These are phyloP conservation scores for Ormyrus rosae DNA, from an alignment of 2,888 invertebrate genomes.

Conservation along the genomic window DNA sequence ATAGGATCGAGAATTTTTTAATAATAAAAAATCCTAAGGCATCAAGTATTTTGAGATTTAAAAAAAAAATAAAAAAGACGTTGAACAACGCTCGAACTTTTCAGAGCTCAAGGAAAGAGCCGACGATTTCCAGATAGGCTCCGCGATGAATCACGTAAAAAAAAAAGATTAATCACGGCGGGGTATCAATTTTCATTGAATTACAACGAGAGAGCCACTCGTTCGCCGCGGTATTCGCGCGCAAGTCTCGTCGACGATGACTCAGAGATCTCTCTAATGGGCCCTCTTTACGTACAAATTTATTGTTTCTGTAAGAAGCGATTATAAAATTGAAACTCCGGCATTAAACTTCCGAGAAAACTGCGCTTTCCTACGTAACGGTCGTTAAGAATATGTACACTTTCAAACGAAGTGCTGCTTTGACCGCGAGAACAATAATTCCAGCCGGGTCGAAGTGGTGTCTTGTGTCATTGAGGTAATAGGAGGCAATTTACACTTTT, in stretches of 20 bases:
- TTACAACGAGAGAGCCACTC: neutral
- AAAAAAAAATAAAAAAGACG: no score
- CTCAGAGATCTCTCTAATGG: constrained; percentile 26
- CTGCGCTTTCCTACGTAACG: constrained; percentile 24
- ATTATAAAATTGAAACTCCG: constrained; percentile 36
- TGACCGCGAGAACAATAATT: no score
- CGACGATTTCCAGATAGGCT: constrained; percentile 2
- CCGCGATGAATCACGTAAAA: constrained; percentile 9
- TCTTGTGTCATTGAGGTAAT: constrained; percentile 1
- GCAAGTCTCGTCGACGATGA: constrained; percentile 2
- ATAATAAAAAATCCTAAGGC: no score
- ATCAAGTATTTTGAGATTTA: no score
- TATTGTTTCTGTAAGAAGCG: constrained; percentile 48
- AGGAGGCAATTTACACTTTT: constrained; percentile 1
- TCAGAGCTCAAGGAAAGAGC: constrained; percentile 1
- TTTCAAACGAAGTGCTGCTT: no score
- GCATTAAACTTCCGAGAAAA: constrained; percentile 37
- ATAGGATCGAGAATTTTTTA: no score
- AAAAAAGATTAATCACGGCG: constrained; percentile 22
- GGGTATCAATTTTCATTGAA: constrained; percentile 41
- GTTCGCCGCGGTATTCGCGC: neutral
- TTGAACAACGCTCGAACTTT: neutral
- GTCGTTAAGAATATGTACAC: neutral
- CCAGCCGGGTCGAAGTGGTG: neutral
- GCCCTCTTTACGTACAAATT: constrained; percentile 40